A percentile compares a stretch with the other conserved stretches of the same genome.
These are phyloP conservation scores for Achroia grisella DNA, from an alignment of 1,140 invertebrate species.

Conservation along the genomic window DNA sequence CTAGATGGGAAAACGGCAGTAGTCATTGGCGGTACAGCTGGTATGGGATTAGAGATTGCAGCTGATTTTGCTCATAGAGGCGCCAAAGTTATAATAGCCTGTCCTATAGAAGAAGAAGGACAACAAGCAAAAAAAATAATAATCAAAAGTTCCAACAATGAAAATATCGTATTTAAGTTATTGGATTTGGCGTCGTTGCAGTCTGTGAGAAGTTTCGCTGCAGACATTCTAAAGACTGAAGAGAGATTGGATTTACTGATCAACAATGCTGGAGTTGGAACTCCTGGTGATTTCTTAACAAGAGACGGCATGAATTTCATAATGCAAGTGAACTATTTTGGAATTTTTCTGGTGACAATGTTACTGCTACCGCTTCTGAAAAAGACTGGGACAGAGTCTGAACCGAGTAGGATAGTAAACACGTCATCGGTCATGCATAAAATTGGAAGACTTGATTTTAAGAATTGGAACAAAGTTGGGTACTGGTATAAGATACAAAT, in stretches of 20 bases:
- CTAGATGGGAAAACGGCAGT: slow-evolving; percentile 80
- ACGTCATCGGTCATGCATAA: slow-evolving; percentile 78
- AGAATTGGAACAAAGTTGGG: slow-evolving; percentile 76
- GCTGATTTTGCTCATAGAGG: slow-evolving; percentile 78
- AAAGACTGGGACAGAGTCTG: slow-evolving; percentile 33
- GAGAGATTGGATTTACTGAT: slow-evolving; percentile 78
- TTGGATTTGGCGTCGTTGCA: slow-evolving; percentile 41
- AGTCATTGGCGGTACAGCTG: slow-evolving; percentile 87
- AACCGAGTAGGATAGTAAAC: slow-evolving; percentile 78
- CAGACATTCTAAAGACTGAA: slow-evolving; percentile 67
- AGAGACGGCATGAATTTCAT: slow-evolving; percentile 80
- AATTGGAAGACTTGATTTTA: slow-evolving; percentile 74
- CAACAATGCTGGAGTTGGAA: slow-evolving; percentile 83
- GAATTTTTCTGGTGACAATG: slow-evolving; percentile 81
- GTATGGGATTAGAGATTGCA: slow-evolving; percentile 87
- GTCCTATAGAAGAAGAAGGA: slow-evolving; percentile 73
- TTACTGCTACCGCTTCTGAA: slow-evolving; percentile 77
- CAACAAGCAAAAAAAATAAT: slow-evolving; percentile 40
- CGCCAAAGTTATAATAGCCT: slow-evolving; percentile 85
- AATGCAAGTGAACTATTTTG: slow-evolving; percentile 79
- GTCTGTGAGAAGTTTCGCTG: slow-evolving; percentile 35
- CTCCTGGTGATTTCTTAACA: slow-evolving; percentile 37
- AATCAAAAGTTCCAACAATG: slow-evolving; percentile 32
- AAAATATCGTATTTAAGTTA: slow-evolving; percentile 37
- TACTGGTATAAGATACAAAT: slow-evolving; percentile 71